phyloP scores from a whole-genome alignment of 2,113 vertebrate species.

The Chaetops frenatus region DNA sequence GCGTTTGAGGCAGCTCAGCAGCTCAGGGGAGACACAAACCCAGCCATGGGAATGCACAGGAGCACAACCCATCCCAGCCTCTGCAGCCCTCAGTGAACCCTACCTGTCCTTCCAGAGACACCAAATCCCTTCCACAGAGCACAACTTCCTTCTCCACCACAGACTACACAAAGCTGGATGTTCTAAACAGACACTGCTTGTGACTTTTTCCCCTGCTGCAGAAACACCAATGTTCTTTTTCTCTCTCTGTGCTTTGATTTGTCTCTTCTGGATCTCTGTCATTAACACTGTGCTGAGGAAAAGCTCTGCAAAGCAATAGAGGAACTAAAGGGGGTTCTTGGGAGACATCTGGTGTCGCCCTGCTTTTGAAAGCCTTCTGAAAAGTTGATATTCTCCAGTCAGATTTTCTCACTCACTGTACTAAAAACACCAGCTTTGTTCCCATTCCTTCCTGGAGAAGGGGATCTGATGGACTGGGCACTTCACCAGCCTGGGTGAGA shows the following conservation, averaged over 20 bases:
- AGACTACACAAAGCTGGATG: not conserved
- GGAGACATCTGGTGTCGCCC: too few relatives aligned
- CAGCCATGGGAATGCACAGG: not conserved
- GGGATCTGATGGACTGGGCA: too few relatives aligned
- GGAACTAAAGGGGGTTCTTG: not conserved
- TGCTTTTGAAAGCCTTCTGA: too few relatives aligned
- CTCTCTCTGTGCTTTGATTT: not conserved
- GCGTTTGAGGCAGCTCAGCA: not conserved
- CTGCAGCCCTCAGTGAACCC: not conserved
- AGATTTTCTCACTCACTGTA: too few relatives aligned
- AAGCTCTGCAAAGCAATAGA: not conserved
- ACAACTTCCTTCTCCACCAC: not conserved
- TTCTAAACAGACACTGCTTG: not conserved
- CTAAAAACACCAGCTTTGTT: too few relatives aligned
- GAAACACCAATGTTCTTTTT: not conserved
- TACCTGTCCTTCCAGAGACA: not conserved
- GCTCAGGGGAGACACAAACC: not conserved
- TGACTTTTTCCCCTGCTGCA: not conserved
- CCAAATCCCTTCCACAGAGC: not conserved
- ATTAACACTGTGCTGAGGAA: not conserved
- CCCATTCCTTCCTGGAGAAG: too few relatives aligned
- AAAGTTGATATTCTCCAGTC: too few relatives aligned
- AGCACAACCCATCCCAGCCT: not conserved
- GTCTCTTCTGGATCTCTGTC: not conserved
- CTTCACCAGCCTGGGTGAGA: too few relatives aligned